phyloP scores from a whole-genome alignment of 2,888 invertebrate genomes.

The Agelastica alni region DNA sequence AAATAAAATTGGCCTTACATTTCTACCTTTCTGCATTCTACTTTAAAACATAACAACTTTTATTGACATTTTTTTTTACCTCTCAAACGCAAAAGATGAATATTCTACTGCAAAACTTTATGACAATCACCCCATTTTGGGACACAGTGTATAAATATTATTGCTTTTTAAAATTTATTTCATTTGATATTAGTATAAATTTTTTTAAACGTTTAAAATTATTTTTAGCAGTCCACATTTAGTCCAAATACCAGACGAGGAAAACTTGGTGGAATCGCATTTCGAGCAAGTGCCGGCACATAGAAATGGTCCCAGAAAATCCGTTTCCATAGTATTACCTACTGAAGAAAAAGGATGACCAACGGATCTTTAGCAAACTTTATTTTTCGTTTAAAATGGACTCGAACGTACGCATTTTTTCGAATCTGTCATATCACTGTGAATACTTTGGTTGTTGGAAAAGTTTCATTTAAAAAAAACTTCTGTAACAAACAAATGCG shows the following conservation, averaged over 20 bases:
- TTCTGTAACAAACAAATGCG: no score
- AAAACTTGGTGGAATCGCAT: constrained; percentile 49
- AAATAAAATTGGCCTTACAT: no score
- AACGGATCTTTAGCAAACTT: constrained; percentile 36
- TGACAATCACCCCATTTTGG: no score
- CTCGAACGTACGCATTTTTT: constrained; percentile 19
- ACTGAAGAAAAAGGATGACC: constrained; percentile 62
- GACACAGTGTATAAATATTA: no score
- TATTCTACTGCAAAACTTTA: no score
- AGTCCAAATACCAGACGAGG: constrained; percentile 54
- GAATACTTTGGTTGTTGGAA: neutral
- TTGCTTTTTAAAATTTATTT: neutral
- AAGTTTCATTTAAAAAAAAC: no score
- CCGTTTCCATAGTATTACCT: constrained; percentile 65
- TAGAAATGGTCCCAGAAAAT: constrained; percentile 55
- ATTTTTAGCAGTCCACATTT: constrained; percentile 52
- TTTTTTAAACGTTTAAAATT: no score
- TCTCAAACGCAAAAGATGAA: no score
- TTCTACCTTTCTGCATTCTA: no score
- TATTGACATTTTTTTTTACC: no score
- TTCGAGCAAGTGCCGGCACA: constrained; percentile 48
- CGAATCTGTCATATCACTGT: constrained; percentile 2
- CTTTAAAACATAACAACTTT: no score
- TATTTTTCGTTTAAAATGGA: no score
- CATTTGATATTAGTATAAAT: neutral